Conservation (phyloP, 2,797 vertebrate genomes). For the Sciurus carolinensis region DNA sequence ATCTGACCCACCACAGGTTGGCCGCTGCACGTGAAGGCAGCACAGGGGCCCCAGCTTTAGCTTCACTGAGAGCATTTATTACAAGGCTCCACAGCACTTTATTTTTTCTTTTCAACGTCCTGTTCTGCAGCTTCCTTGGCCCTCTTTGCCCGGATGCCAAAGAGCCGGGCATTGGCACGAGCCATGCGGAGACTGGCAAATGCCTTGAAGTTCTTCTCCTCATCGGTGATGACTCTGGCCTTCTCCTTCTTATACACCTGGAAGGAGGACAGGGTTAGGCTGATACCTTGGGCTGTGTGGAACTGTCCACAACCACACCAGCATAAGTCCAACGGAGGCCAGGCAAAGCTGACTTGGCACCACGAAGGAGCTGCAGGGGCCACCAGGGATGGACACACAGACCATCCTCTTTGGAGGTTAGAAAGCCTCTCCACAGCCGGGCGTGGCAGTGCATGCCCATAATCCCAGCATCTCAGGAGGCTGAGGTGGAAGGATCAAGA, state of each 20-base stretch:
- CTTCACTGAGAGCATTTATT: constrained; percentile 72
- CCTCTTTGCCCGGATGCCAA: constrained; percentile 98
- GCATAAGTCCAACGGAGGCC: too few species aligned
- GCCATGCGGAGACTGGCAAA: constrained; percentile 98
- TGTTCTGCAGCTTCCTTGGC: constrained; percentile 98
- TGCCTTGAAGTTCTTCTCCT: constrained; percentile 99
- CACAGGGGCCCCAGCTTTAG: too few species aligned
- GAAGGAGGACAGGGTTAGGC: neutral
- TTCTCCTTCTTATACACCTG: constrained; percentile 97
- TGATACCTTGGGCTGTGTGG: too few species aligned
- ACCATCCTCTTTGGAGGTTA: neutral
- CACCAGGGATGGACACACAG: neutral
- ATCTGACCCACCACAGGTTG: fast-evolving
- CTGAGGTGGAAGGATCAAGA: too few species aligned
- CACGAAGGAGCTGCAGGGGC: too few species aligned
- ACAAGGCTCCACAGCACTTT: constrained; percentile 84
- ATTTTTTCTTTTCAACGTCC: constrained; percentile 99
- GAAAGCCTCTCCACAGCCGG: neutral
- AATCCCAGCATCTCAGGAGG: too few species aligned
- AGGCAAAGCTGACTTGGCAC: neutral
- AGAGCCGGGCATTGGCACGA: constrained; percentile 96
- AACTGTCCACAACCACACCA: too few species aligned
- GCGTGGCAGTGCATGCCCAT: too few species aligned
- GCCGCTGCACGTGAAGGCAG: neutral
- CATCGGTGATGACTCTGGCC: constrained; percentile 95